Conservation (phyloP, 2,888 invertebrate species). For the Latheticus oryzae region DNA sequence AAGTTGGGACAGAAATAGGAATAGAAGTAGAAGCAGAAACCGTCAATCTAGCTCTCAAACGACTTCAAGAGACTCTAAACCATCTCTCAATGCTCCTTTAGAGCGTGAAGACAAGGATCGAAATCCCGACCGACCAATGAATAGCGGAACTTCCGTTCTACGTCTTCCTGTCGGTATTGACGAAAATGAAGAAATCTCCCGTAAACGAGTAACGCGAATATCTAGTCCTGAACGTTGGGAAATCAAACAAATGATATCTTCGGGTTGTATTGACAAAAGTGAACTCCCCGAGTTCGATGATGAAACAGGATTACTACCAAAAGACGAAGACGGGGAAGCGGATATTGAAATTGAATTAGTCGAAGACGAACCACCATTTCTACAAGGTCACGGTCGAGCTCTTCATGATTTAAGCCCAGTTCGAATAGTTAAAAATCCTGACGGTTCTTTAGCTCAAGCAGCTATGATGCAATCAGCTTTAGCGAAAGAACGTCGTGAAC, state of each 20-base stretch:
- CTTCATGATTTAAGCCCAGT: constrained; percentile 94
- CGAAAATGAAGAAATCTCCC: constrained; percentile 83
- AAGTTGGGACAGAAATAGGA: constrained; percentile 50
- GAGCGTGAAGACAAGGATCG: constrained; percentile 80
- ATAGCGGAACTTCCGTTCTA: constrained; percentile 68
- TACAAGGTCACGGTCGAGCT: constrained; percentile 92
- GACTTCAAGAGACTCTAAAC: constrained; percentile 94
- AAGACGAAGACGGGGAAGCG: constrained; percentile 94
- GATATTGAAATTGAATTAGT: constrained; percentile 98
- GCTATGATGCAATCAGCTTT: constrained; percentile 99
- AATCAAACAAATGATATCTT: constrained; percentile 95
- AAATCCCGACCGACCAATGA: constrained; percentile 92
- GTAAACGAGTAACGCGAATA: constrained; percentile 89
- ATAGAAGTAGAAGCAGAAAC: constrained; percentile 49
- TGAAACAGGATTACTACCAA: constrained; percentile 91
- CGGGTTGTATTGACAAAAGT: constrained; percentile 90
- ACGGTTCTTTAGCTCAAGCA: constrained; percentile 97
- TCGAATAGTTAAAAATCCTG: constrained; percentile 96
- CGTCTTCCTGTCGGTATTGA: constrained; percentile 67
- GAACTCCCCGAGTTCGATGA: constrained; percentile 98
- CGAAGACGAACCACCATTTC: constrained; percentile 98
- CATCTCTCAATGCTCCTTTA: constrained; percentile 76
- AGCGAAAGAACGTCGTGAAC: constrained; percentile 95
- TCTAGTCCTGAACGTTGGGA: constrained; percentile 99
- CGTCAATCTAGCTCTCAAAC: too few species aligned